Percentiles rank a stretch among this genome's conserved stretches.
These are phyloP conservation scores for Netelia melanura DNA, from an alignment of 2,888 invertebrate genomes.

Conservation along the genomic window DNA sequence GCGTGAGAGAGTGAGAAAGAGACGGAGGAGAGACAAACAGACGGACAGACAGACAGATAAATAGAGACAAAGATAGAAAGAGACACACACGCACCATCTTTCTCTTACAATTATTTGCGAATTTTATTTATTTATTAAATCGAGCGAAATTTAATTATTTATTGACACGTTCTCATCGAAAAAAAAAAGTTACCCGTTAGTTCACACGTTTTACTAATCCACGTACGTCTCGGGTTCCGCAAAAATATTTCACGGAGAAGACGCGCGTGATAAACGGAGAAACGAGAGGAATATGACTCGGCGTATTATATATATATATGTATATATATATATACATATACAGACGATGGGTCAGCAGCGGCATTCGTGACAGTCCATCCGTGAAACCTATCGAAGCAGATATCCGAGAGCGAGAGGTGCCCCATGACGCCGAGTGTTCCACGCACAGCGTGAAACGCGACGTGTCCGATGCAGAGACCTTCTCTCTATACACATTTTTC, in stretches of 20 bases:
- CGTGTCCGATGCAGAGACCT: neutral
- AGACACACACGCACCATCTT: no score
- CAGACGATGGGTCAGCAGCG: conserved; percentile 58
- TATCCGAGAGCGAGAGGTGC: conserved; percentile 75
- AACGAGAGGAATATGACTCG: no score
- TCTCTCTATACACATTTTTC: neutral
- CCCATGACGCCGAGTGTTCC: conserved; percentile 4
- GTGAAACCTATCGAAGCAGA: conserved; percentile 82
- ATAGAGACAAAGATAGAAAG: no score
- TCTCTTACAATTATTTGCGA: no score
- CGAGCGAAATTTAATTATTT: no score
- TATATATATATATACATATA: neutral
- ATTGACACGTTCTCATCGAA: no score
- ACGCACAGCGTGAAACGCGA: conserved; percentile 37
- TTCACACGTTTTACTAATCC: neutral
- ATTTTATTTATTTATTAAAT: no score
- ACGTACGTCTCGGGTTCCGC: conserved; percentile 1
- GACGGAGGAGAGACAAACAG: no score
- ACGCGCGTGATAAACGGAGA: neutral
- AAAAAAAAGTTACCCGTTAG: no score
- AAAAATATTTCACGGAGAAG: neutral
- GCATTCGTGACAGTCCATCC: conserved; percentile 76
- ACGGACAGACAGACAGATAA: no score
- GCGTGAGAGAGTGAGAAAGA: neutral
- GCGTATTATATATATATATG: neutral